These are phyloP conservation scores for Papilio polyxenes DNA, from an alignment of 1,140 invertebrate genomes.

Conservation along the genomic window DNA sequence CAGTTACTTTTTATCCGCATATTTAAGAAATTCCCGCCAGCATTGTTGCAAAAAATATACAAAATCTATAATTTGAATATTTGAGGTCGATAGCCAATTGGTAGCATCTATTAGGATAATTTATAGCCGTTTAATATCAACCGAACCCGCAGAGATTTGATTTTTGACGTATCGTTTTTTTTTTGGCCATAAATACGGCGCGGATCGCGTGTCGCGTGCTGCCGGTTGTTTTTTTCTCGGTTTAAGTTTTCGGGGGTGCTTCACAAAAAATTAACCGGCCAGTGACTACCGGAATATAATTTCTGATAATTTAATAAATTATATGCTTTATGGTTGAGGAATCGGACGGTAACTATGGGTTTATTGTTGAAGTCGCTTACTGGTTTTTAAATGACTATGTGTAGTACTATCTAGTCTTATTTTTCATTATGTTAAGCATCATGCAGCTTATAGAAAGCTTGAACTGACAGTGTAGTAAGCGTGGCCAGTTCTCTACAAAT, in stretches of 20 bases:
- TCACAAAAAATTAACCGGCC: conserved; percentile 75
- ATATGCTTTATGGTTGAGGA: conserved; percentile 71
- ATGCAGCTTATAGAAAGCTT: too few species aligned
- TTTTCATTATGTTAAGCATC: too few species aligned
- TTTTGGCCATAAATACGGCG: conserved; percentile 61
- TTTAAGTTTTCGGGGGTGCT: conserved; percentile 60
- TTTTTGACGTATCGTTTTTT: conserved; percentile 75
- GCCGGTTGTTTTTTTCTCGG: conserved; percentile 68
- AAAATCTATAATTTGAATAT: conserved; percentile 35
- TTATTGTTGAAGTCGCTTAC: conserved; percentile 58
- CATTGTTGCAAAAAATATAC: conserved; percentile 28
- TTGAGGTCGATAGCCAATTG: conserved; percentile 49
- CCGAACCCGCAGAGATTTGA: conserved; percentile 69
- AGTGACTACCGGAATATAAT: conserved; percentile 80
- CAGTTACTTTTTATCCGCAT: conserved; percentile 10
- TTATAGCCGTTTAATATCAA: conserved; percentile 78
- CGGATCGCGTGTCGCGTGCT: conserved; percentile 78
- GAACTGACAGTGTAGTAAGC: too few species aligned
- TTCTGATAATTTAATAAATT: conserved; percentile 79
- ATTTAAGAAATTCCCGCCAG: neutral
- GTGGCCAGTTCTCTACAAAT: too few species aligned
- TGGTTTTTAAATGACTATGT: conserved; percentile 38
- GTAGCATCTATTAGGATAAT: conserved; percentile 77
- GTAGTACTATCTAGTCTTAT: neutral
- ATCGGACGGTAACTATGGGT: conserved; percentile 66